Percentiles rank a stretch among this genome's conserved stretches.
Conservation (phyloP, 2,888 invertebrate genomes). For the Theretra japonica region DNA sequence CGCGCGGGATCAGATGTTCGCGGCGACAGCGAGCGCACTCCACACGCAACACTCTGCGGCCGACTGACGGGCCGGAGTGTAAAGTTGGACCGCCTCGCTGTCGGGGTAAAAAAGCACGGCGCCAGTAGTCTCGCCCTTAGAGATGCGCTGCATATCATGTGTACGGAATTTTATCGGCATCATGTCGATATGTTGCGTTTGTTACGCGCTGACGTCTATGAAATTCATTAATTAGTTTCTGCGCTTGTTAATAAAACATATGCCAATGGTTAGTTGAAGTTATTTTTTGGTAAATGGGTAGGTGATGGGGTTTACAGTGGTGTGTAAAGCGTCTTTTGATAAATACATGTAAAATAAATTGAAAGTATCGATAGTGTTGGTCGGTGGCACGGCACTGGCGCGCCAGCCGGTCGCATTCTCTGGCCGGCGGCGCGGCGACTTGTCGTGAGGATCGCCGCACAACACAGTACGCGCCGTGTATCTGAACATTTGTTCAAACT, state of each 20-base stretch:
- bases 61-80: constrained; percentile 67
- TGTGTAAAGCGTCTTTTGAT: too few relatives aligned
- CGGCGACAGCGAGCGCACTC: constrained; percentile 35
- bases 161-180: constrained; percentile 62
- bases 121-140: constrained; percentile 83
- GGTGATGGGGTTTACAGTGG: neutral
- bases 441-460: constrained; percentile 71
- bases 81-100: constrained; percentile 65
- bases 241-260: neutral
- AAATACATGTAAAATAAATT: neutral
- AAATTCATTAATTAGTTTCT: neutral
- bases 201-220: neutral
- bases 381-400: constrained; percentile 71
- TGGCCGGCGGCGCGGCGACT: constrained; percentile 69
- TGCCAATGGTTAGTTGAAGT: neutral
- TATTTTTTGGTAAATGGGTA: neutral
- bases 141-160: constrained; percentile 64
- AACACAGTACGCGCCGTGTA: constrained; percentile 57
- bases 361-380: constrained; percentile 38
- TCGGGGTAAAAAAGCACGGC: constrained; percentile 82
- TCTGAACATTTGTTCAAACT: constrained; percentile 76
- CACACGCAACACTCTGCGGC: constrained; percentile 62
- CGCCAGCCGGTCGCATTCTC: constrained; percentile 82
- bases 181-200: constrained; percentile 2
- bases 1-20: constrained; percentile 55